Evolutionary conservation across 2,113 vertebrate species (phyloP), one percentile per base, ranked within the genome.

Genomic region (Scomber japonicus): DNA sequence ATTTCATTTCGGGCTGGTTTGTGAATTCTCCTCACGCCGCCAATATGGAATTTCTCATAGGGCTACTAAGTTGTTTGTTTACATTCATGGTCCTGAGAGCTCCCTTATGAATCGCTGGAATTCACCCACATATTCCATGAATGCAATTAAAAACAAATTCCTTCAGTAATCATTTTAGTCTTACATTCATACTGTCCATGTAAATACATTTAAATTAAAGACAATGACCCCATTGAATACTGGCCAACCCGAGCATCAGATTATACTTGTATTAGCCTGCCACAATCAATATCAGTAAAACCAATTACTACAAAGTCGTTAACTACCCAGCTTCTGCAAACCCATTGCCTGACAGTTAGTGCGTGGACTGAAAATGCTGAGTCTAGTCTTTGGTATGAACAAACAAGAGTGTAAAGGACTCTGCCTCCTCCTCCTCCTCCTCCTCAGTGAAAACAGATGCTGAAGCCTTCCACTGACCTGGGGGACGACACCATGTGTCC

Each of bases 371-470:
- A 44, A 48, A 64, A 24, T 59, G 76, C 45, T 21, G 16, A 53
- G 49, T 57, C 17, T 17, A 40, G 16, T 76, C 59, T 49, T 19
- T 44, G 71, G 51, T 40, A 56, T 50, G 14, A 70, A 50, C 24
- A 60, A 59, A 77, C 21, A 46, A 51, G 45, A 66, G 48, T 72
- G 67, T 53, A 53, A 56, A 51, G 57, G 45, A 66, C 27, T 12
- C 6, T 19, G 54, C 40, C 40, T 19, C 12, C 49, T 35, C 35
- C 21, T 45, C 27, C 49, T 45, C 27, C 15, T 35, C 49, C 48
- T 19, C 59, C 10, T 78, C 56, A 56, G 71, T 75, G 31, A 66
- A 84, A 84, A 54, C 82, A 79, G 65, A 88, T 78, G 81, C 66
- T 60, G 65, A 83, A 69, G 71, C 57, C n/a, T 81, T 55, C 3